phyloP scores from a whole-genome alignment of 2,888 invertebrate genomes.

The Diachrysia chrysitis region DNA sequence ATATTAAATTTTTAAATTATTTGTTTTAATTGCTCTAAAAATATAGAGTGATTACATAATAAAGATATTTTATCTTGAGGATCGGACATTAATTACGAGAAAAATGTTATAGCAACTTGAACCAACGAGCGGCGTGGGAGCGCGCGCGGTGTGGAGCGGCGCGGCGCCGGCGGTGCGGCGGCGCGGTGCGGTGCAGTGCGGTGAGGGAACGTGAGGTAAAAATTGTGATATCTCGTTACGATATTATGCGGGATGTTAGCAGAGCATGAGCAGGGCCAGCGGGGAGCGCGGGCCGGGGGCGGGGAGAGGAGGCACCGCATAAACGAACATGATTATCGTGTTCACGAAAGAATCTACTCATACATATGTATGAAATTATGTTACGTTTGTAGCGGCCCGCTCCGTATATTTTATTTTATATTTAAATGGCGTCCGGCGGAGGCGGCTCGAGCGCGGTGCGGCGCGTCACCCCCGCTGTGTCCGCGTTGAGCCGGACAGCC shows the following conservation, averaged over 20 bases:
- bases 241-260: slow-evolving; percentile 32
- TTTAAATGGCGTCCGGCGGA: slow-evolving; percentile 46
- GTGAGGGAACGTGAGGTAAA: neutral
- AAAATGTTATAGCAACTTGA: neutral
- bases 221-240: slow-evolving; percentile 32
- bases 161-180: neutral
- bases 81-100: slow-evolving; percentile 11
- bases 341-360: slow-evolving; percentile 58
- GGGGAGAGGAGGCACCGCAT: slow-evolving; percentile 16
- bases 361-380: slow-evolving; percentile 63
- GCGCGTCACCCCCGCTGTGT: neutral
- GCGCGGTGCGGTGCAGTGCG: neutral
- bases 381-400: slow-evolving; percentile 41
- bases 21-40: slow-evolving; percentile 1
- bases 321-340: slow-evolving; percentile 53
- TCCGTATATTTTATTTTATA: slow-evolving; percentile 50
- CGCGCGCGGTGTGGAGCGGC: neutral
- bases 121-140: slow-evolving; percentile 7
- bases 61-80: slow-evolving; percentile 3
- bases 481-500: too few relatives aligned
- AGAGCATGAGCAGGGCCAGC: neutral
- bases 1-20: too few relatives aligned
- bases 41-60: slow-evolving; percentile 12
- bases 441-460: neutral
- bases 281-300: neutral